Conservation (phyloP, 2,888 invertebrate genomes). For the Copidosoma aretas region DNA sequence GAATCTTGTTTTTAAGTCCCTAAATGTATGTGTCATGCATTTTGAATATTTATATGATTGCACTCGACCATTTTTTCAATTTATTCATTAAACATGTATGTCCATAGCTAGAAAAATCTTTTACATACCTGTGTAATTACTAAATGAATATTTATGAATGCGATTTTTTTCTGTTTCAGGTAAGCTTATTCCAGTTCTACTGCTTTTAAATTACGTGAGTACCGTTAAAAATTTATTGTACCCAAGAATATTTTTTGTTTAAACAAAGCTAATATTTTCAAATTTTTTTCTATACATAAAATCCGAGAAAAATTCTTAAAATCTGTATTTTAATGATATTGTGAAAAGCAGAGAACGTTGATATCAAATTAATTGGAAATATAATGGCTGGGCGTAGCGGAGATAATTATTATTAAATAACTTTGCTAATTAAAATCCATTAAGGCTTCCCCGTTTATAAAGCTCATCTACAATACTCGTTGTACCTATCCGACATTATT, state of each 20-base stretch:
- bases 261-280: too few species aligned
- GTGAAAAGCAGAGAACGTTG: neutral
- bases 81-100: too few species aligned
- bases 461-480: constrained; percentile 21
- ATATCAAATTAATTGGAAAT: constrained; percentile 3
- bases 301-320: too few species aligned
- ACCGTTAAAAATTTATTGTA: too few species aligned
- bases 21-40: neutral
- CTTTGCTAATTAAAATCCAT: constrained; percentile 27
- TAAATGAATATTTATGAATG: neutral
- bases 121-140: too few species aligned
- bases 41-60: too few species aligned
- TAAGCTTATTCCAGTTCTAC: neutral
- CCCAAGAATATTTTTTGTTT: too few species aligned
- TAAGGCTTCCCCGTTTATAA: constrained; percentile 32
- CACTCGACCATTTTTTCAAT: too few species aligned
- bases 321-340: too few species aligned
- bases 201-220: too few species aligned
- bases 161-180: neutral
- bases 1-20: neutral
- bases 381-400: neutral
- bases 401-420: constrained; percentile 29
- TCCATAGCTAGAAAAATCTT: too few species aligned
- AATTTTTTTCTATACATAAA: too few species aligned
- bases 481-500: constrained; percentile 22